phyloP scores from a whole-genome alignment of 2,797 vertebrate genomes.

The Saxicola maurus region DNA sequence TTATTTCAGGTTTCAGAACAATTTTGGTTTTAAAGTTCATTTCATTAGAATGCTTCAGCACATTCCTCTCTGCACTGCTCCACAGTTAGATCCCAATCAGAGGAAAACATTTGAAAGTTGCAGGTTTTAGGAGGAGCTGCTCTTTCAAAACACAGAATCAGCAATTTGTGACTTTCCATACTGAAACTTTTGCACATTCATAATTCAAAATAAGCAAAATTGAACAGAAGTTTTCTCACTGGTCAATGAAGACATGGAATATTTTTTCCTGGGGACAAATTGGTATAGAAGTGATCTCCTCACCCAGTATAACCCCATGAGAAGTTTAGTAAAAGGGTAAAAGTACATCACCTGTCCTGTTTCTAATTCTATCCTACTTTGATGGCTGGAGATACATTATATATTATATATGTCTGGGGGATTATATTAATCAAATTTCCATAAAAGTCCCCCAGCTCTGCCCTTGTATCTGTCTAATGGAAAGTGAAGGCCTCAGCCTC shows the following conservation, averaged over 20 bases:
- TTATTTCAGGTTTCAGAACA: neutral
- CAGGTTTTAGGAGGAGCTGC: neutral
- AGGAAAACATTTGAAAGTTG: neutral
- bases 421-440: neutral
- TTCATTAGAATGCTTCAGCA: neutral
- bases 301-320: neutral
- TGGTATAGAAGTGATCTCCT: neutral
- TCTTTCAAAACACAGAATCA: neutral
- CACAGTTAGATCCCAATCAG: neutral
- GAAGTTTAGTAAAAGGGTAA: neutral
- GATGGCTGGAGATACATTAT: neutral
- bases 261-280: neutral
- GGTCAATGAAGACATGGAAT: neutral
- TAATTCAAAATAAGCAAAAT: neutral
- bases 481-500: neutral
- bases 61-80: neutral
- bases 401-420: neutral
- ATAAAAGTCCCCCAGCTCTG: neutral
- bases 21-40: neutral
- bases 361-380: neutral
- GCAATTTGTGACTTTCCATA: neutral
- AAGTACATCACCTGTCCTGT: neutral
- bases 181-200: neutral
- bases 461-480: neutral
- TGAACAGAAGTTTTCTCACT: neutral